Base-by-base conservation (phyloP, 2,113 vertebrate species). In the Hippotragus niger region DNA sequence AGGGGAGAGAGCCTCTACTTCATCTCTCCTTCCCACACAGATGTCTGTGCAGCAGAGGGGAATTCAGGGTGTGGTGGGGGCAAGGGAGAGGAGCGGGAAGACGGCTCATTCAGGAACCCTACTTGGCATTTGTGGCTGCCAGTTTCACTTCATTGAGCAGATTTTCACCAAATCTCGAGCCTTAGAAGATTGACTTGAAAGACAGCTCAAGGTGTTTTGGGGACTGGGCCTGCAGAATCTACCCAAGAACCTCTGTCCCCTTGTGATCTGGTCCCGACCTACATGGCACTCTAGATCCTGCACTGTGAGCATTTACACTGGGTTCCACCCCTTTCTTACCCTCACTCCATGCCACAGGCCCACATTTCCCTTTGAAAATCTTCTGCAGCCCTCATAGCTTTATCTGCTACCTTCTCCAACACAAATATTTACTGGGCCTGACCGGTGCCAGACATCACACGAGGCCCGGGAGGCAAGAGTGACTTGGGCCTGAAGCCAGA, bases 351-450 rank as follows among this genome's bases (percentile, higher is more conserved):
- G 14, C 31, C 16, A 19, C 36, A 21, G 31, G 55, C 23, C 5
- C 6, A 33, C 5, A 6, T 52, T 53, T 87, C 85, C n/a, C 53
- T 96, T 84, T 3, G 53, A 86, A 85, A 91, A 55, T 14, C 40
- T 96, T 97, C 43, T 15, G 4, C 9, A 36, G n/a, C 57, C 36
- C 36, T 96, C 21, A 12, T 33, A 85, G 91, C 36, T 91, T 87
- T 93, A 83, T 84, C 91, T 97, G 78, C 47, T 95, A 47, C 53
- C 58, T 64, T 91, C 31, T 92, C 47, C 23, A 45, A 57, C 13
- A 16, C 74, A 98, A 96, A 97, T 97, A 96, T 98, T 98, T 97
- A 57, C 89, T 88, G 88, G 91, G n/a, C 58, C 81, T 4, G 40
- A 64, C 80, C 29, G 3, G 58, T 76, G 90, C 94, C 88, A 95